A percentile compares a stretch with the other conserved stretches of the same genome.
These are phyloP conservation scores for Griposia aprilina DNA, from an alignment of 2,888 invertebrate genomes.

Conservation along the genomic window DNA sequence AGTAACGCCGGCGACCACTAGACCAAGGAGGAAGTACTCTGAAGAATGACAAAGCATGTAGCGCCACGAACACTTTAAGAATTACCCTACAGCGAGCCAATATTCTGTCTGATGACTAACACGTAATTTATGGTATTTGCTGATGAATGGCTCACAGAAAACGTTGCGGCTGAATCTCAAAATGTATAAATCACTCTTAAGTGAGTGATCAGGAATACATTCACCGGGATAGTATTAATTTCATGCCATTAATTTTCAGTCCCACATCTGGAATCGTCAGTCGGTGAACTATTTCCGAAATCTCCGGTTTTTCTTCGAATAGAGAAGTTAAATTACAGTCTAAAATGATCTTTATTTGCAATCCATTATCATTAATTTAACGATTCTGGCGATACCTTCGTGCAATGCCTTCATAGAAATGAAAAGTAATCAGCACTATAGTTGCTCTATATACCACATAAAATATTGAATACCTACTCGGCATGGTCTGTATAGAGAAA, in stretches of 20 bases:
- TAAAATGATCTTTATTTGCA: conserved; percentile 11
- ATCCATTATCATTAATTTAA: not conserved
- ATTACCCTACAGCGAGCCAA: conserved; percentile 15
- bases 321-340: conserved; percentile 1
- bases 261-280: conserved; percentile 28
- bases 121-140: conserved; percentile 24
- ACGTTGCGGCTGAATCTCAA: conserved; percentile 4
- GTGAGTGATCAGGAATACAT: conserved; percentile 39
- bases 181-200: conserved; percentile 26
- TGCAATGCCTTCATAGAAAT: not conserved
- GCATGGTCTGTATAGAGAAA: not conserved
- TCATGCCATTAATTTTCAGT: conserved; percentile 19
- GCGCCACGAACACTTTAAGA: conserved; percentile 15
- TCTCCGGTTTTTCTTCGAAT: conserved; percentile 26
- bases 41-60: conserved; percentile 16
- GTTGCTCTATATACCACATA: not conserved
- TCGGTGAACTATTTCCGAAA: conserved; percentile 18
- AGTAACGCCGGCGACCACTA: too few species aligned
- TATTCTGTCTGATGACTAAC: conserved; percentile 34
- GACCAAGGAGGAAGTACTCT: too few species aligned
- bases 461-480: not conserved
- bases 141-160: conserved; percentile 40
- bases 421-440: not conserved
- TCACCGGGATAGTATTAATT: conserved; percentile 33
- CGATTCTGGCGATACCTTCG: not conserved